phyloP scores from a whole-genome alignment of 2,888 invertebrate species.

The Stenichneumon culpator region DNA sequence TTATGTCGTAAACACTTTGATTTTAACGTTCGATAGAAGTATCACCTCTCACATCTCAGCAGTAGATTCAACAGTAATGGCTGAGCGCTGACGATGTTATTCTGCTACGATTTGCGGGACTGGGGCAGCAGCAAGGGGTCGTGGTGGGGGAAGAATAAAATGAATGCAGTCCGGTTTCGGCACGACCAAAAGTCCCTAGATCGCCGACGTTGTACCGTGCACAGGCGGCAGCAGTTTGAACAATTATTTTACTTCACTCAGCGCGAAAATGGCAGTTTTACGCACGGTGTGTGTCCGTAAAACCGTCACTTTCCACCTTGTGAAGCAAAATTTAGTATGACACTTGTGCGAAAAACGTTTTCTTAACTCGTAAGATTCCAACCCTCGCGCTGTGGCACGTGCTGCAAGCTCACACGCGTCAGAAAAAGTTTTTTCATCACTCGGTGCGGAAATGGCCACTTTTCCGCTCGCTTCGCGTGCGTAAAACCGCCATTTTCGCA shows the following conservation, averaged over 20 bases:
- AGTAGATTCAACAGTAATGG: slow-evolving; percentile 76
- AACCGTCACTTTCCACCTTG: no score
- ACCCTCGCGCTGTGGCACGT: no score
- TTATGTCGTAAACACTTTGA: slow-evolving; percentile 26
- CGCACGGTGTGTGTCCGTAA: no score
- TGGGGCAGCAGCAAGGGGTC: neutral
- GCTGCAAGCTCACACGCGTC: no score
- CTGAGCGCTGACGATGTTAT: slow-evolving; percentile 80
- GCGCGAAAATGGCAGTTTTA: no score
- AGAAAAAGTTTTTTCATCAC: no score
- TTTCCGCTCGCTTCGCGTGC: no score
- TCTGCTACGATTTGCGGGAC: slow-evolving; percentile 70
- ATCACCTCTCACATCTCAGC: slow-evolving; percentile 65
- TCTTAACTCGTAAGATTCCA: no score
- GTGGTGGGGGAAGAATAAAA: neutral
- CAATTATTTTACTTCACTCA: neutral
- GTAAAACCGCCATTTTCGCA: no score
- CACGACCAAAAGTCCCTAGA: neutral
- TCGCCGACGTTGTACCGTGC: neutral
- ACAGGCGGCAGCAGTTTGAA: neutral
- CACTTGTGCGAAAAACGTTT: no score
- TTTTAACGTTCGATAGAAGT: slow-evolving; percentile 41
- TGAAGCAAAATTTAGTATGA: no score
- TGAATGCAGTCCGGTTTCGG: neutral
- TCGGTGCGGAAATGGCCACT: no score